Base-by-base conservation (phyloP, 2,113 vertebrate genomes). In the Thunnus maccoyii region DNA sequence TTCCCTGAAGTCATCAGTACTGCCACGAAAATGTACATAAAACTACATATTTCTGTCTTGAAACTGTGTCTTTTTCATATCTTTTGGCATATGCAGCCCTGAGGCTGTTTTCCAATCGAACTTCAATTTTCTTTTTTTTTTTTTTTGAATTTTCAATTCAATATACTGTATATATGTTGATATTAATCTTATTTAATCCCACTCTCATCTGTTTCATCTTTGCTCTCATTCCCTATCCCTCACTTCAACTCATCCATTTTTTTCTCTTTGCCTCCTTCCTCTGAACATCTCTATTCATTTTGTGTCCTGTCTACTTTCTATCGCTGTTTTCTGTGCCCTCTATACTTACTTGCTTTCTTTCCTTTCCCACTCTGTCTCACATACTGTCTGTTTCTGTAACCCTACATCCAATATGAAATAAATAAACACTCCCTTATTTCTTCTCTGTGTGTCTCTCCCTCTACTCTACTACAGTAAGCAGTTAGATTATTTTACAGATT, bases 401-500 rank as follows among this genome's bases (percentile, higher is more conserved):
- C 27, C 20, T 51, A 16, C 50, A 66, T 70, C 22, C 20, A 67
- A 30, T 58, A 8, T 44, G 27, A 30, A 56, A 44, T 41, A 51
- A 51, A 72, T 41, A 48, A 25, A 54, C 18, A 69, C 18, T 87
- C 17, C 63, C 25, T 72, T 58, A 25, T 18, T 69, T 50, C 10
- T 6, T 72, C 65, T 69, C 22, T 69, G 11, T 30, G 15, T 47
- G 25, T 25, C 30, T 44, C 36, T 67, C 25, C 7, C 8, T 44
- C 67, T 22, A 72, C 55, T 75, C 60, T 65, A 22, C 76, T 60
- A 68, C 61, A 87, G 76, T 60, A 71, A 82, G 61, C 77, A 76
- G 72, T 80, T 78, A 69, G 80, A 89, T 86, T 77, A 64, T 81
- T 83, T 87, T 58, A 84, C 57, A 83, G 83, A 86, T 88, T 82